A percentile compares a stretch with the other conserved stretches of the same genome.
Conservation (phyloP, 2,888 invertebrate genomes). For the Leucania comma region DNA sequence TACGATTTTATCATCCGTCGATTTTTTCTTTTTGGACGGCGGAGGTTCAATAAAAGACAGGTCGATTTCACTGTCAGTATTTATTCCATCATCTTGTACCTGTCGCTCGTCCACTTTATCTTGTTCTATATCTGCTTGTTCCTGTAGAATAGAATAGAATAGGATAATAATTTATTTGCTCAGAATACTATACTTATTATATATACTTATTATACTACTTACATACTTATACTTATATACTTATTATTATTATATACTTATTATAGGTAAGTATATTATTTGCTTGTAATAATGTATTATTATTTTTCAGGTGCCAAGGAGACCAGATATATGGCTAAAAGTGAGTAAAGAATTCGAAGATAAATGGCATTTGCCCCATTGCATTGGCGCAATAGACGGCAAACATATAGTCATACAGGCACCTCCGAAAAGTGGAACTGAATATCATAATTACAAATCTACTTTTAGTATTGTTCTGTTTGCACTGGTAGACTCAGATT, state of each 20-base stretch:
- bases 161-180: slow-evolving; percentile 9
- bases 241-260: too few species aligned
- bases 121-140: slow-evolving; percentile 28
- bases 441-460: slow-evolving; percentile 39
- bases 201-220: too few species aligned
- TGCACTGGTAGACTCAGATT: slow-evolving; percentile 40
- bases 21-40: slow-evolving; percentile 21
- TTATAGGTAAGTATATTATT: too few species aligned
- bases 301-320: slow-evolving; percentile 29
- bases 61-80: slow-evolving; percentile 23
- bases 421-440: slow-evolving; percentile 37
- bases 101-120: slow-evolving; percentile 30
- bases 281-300: too few species aligned
- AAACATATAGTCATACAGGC: slow-evolving; percentile 44
- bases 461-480: slow-evolving; percentile 39
- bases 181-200: too few species aligned
- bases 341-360: background rate
- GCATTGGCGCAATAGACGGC: slow-evolving; percentile 26
- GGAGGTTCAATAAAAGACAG: background rate
- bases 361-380: slow-evolving; percentile 3
- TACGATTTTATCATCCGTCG: slow-evolving; percentile 23
- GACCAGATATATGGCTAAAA: slow-evolving; percentile 18
- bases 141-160: slow-evolving; percentile 9
- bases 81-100: slow-evolving; percentile 27
- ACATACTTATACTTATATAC: too few species aligned